Conservation (phyloP, 2,888 invertebrate species). For the Tachina fera region DNA sequence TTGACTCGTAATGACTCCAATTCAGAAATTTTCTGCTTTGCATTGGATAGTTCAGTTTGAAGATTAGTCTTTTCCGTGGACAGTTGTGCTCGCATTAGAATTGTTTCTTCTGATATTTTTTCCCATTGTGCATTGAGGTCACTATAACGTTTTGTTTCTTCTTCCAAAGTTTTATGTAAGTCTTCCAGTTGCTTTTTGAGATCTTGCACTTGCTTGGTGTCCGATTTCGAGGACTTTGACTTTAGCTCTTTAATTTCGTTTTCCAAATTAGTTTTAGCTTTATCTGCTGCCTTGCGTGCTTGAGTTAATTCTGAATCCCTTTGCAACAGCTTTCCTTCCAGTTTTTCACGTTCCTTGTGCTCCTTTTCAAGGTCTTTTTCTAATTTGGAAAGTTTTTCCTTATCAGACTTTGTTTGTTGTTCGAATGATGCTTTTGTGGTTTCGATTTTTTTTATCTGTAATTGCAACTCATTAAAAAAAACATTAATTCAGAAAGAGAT, state of each 20-base stretch:
- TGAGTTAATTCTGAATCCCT: conserved; percentile 85
- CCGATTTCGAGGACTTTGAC: conserved; percentile 86
- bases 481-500: neutral
- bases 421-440: conserved; percentile 83
- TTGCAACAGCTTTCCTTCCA: conserved; percentile 86
- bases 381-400: conserved; percentile 83
- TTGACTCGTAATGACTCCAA: conserved; percentile 79
- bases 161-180: conserved; percentile 87
- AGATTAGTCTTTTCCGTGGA: conserved; percentile 92
- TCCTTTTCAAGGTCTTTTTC: conserved; percentile 87
- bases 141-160: conserved; percentile 89
- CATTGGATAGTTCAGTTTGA: conserved; percentile 83
- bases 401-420: conserved; percentile 83
- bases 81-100: conserved; percentile 91
- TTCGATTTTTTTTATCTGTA: conserved; percentile 83
- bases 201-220: conserved; percentile 88
- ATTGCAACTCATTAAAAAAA: neutral
- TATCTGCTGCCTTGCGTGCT: conserved; percentile 87
- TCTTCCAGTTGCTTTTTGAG: conserved; percentile 84
- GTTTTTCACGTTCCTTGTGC: conserved; percentile 86
- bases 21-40: conserved; percentile 78
- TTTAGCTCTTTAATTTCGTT: conserved; percentile 90
- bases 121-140: conserved; percentile 93
- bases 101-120: conserved; percentile 92
- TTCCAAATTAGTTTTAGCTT: conserved; percentile 87